Percentiles rank a stretch among this genome's conserved stretches.
phyloP scores from a whole-genome alignment of 2,888 invertebrate species.

The Ypsolopha scabrella region DNA sequence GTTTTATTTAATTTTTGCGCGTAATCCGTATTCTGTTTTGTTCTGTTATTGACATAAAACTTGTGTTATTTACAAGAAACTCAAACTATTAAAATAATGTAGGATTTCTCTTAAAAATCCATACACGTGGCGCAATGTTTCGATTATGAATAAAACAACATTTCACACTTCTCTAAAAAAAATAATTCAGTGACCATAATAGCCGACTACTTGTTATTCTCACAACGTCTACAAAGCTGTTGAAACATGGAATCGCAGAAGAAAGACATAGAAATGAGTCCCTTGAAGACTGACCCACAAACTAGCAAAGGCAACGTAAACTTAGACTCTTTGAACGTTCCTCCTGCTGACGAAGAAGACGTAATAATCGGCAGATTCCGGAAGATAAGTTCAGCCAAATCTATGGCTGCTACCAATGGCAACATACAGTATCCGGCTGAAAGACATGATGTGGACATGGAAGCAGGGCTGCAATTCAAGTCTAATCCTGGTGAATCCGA shows the following conservation, averaged over 20 bases:
- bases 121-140: slow-evolving; percentile 1
- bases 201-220: too few species aligned
- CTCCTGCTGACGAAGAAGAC: slow-evolving; percentile 52
- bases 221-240: not conserved
- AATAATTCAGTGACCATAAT: not conserved
- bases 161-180: not conserved
- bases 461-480: slow-evolving; percentile 49
- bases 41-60: slow-evolving; percentile 14
- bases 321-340: slow-evolving; percentile 27
- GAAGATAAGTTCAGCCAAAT: slow-evolving; percentile 65
- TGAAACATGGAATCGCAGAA: slow-evolving; percentile 23
- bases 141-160: too few species aligned
- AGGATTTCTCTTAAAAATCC: not conserved
- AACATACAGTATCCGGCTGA: slow-evolving; percentile 57
- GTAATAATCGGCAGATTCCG: slow-evolving; percentile 63
- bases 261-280: slow-evolving; percentile 56
- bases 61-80: not conserved
- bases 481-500: slow-evolving; percentile 30
- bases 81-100: not conserved
- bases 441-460: slow-evolving; percentile 38
- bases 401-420: slow-evolving; percentile 65
- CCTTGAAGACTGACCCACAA: slow-evolving; percentile 33
- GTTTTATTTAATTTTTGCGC: slow-evolving; percentile 9
- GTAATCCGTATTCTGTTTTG: slow-evolving; percentile 16
- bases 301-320: slow-evolving; percentile 15